A percentile compares a stretch with the other conserved stretches of the same genome.
Conservation (phyloP, 2,113 vertebrate genomes). For the Hucho hucho region DNA sequence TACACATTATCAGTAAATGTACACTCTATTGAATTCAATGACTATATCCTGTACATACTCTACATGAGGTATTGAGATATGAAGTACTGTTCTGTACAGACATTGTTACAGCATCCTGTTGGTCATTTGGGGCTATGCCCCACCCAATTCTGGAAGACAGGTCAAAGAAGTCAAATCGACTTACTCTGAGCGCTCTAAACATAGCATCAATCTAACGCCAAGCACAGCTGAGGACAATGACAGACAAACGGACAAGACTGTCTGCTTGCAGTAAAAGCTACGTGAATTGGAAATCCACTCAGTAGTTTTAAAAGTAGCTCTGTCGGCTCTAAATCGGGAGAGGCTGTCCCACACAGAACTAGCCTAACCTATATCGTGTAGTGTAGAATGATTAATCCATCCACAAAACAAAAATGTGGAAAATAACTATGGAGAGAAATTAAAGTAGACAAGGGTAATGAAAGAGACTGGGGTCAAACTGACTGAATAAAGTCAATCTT, state of each 20-base stretch:
- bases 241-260: background rate
- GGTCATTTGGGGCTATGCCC: too few relatives aligned
- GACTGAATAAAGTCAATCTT: too few relatives aligned
- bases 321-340: background rate
- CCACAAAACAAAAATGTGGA: too few relatives aligned
- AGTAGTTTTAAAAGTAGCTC: conserved; percentile 5
- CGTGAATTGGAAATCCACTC: background rate
- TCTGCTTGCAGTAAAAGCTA: background rate
- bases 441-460: too few relatives aligned
- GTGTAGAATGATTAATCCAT: too few relatives aligned
- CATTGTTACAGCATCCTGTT: too few relatives aligned
- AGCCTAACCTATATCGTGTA: background rate
- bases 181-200: background rate
- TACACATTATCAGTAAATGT: background rate
- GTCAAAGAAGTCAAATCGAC: background rate
- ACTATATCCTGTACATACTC: background rate
- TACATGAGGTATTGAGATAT: too few relatives aligned
- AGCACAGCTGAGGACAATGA: background rate
- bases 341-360: background rate
- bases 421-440: too few relatives aligned
- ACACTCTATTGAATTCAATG: too few relatives aligned
- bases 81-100: too few relatives aligned
- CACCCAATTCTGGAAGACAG: background rate
- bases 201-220: background rate
- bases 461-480: too few relatives aligned